phyloP scores from a whole-genome alignment of 1,140 invertebrate species.

The Cherax destructor region DNA sequence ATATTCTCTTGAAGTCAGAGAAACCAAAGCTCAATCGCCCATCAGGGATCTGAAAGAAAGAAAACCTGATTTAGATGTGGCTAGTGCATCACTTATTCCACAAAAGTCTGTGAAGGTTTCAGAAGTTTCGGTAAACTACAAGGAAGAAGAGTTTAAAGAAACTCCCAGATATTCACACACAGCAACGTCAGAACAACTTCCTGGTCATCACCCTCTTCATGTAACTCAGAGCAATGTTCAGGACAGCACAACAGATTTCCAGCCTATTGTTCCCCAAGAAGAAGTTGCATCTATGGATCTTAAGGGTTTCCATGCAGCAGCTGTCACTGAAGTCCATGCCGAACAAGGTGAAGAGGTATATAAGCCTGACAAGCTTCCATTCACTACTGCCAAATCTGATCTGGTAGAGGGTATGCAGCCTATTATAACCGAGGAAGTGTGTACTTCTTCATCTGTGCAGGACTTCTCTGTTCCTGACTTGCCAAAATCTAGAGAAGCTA shows the following conservation, averaged over 20 bases:
- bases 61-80: slow-evolving; percentile 52
- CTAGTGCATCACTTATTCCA: slow-evolving; percentile 57
- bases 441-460: slow-evolving; percentile 37
- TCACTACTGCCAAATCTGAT: slow-evolving; percentile 49
- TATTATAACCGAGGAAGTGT: slow-evolving; percentile 44
- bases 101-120: slow-evolving; percentile 69
- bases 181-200: slow-evolving; percentile 58
- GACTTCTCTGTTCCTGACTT: slow-evolving; percentile 46
- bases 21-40: slow-evolving; percentile 65
- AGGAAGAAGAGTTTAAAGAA: slow-evolving; percentile 69
- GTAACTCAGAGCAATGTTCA: slow-evolving; percentile 58
- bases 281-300: slow-evolving; percentile 65
- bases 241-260: slow-evolving; percentile 59
- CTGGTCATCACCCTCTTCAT: slow-evolving; percentile 52
- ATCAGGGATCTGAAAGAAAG: slow-evolving; percentile 57
- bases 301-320: slow-evolving; percentile 54
- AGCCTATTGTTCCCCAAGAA: slow-evolving; percentile 28
- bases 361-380: slow-evolving; percentile 34
- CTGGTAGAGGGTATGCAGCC: slow-evolving; percentile 50
- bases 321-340: slow-evolving; percentile 44
- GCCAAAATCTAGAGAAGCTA: slow-evolving; percentile 50
- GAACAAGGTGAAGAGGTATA: slow-evolving; percentile 55
- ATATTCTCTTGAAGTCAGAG: slow-evolving; percentile 59
- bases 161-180: slow-evolving; percentile 50
- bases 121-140: slow-evolving; percentile 69